A percentile compares a stretch with the other conserved stretches of the same genome.
Evolutionary conservation across 2,797 vertebrate genomes (phyloP).

Genomic region (Aplochiton taeniatus): DNA sequence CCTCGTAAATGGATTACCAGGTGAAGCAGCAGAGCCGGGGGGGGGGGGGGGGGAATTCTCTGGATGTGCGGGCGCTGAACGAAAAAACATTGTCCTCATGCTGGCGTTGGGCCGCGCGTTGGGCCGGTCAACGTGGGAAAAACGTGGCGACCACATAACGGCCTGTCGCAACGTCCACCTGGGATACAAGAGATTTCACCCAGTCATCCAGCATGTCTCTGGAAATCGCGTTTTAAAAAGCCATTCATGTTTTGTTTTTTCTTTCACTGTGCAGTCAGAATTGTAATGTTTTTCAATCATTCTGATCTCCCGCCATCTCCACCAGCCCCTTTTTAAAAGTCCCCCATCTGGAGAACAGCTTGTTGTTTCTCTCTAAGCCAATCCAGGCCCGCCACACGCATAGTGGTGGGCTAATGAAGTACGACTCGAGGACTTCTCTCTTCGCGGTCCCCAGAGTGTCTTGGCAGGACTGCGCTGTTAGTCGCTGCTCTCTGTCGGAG

Average conservation of each 20-base stretch:
- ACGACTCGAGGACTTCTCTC: constrained; percentile 47
- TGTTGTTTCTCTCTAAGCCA: constrained; percentile 24
- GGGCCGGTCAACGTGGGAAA: too few species aligned
- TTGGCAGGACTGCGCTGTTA: too few species aligned
- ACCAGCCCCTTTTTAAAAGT: constrained; percentile 34
- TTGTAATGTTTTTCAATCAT: neutral
- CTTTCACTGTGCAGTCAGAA: constrained; percentile 20
- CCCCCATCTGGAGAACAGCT: constrained; percentile 58
- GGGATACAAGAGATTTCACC: too few species aligned
- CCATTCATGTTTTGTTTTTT: too few species aligned
- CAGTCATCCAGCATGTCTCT: too few species aligned
- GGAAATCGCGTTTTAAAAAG: too few species aligned
- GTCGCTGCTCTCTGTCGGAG: too few species aligned
- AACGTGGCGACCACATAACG: too few species aligned
- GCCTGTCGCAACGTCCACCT: too few species aligned
- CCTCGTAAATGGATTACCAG: constrained; percentile 49
- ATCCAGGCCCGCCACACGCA: constrained; percentile 34
- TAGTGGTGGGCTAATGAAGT: constrained; percentile 47
- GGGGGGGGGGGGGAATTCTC: constrained; percentile 25
- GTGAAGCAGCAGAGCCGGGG: constrained; percentile 46
- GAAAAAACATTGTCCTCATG: too few species aligned
- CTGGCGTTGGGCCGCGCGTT: too few species aligned
- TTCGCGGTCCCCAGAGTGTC: constrained; percentile 20
- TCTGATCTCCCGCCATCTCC: neutral
- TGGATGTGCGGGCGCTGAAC: neutral